Evolutionary conservation across 2,888 invertebrate species (phyloP).

Genomic region (Trissoscelio sp.): DNA sequence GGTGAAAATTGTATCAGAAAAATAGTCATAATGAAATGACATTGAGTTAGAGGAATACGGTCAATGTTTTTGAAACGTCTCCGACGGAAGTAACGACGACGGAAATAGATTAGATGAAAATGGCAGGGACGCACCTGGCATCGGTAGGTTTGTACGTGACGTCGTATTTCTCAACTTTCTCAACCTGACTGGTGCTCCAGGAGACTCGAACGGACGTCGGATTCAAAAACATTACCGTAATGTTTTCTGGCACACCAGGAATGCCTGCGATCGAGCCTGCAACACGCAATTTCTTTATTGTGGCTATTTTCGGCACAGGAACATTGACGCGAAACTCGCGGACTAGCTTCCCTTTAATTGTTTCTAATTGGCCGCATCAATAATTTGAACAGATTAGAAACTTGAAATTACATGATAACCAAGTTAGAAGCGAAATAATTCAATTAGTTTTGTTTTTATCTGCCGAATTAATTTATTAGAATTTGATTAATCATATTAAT

Average conservation of each 20-base stretch:
- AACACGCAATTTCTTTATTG: conserved; percentile 58
- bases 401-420: background rate
- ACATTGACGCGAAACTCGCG: background rate
- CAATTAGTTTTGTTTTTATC: background rate
- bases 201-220: conserved; percentile 93
- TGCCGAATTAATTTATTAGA: no score
- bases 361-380: conserved; percentile 38
- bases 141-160: conserved; percentile 95
- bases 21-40: conserved; percentile 47
- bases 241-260: conserved; percentile 91
- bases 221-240: conserved; percentile 94
- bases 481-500: no score
- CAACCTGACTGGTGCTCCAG: conserved; percentile 91
- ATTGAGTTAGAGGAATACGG: conserved; percentile 44
- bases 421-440: background rate
- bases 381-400: conserved; percentile 8
- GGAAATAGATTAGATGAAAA: conserved; percentile 66
- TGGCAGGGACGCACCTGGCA: conserved; percentile 89
- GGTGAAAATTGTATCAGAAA: conserved; percentile 13
- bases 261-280: conserved; percentile 92
- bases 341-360: conserved; percentile 22
- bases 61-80: conserved; percentile 59
- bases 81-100: conserved; percentile 55
- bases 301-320: conserved; percentile 24
- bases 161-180: conserved; percentile 94